phyloP scores from a whole-genome alignment of 2,113 vertebrate genomes.

The Pluvialis apricaria region DNA sequence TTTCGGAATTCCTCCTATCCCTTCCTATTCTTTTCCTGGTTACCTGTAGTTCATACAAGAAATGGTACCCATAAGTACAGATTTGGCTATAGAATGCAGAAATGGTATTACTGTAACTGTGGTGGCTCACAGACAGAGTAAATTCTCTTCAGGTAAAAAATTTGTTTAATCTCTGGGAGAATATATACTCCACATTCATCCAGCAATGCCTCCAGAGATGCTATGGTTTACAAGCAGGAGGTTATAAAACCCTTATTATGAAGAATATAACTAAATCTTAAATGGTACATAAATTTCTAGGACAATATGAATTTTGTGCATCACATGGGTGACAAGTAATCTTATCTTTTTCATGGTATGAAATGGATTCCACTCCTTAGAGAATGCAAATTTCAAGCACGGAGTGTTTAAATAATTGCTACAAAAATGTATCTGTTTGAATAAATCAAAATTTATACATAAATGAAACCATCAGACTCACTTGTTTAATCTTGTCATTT shows the following conservation, averaged over 20 bases:
- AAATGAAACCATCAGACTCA: neutral
- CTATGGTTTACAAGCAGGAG: neutral
- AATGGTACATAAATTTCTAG: neutral
- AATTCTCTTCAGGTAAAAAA: neutral
- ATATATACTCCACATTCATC: neutral
- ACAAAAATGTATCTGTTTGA: neutral
- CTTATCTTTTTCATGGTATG: neutral
- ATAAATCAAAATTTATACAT: neutral
- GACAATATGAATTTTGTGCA: neutral
- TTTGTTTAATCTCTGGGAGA: neutral
- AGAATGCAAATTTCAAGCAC: neutral
- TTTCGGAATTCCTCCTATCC: neutral
- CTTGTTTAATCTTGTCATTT: neutral
- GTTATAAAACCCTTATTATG: neutral
- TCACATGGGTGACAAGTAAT: neutral
- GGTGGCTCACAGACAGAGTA: neutral
- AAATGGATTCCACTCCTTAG: neutral
- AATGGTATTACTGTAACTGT: rapidly evolving
- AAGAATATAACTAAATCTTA: neutral
- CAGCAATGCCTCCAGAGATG: neutral
- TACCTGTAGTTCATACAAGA: neutral
- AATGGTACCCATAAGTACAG: rapidly evolving
- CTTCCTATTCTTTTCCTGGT: neutral
- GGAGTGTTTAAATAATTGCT: neutral
- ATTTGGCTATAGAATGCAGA: neutral